Conservation (phyloP, 2,113 vertebrate species). For the Cariama cristata region DNA sequence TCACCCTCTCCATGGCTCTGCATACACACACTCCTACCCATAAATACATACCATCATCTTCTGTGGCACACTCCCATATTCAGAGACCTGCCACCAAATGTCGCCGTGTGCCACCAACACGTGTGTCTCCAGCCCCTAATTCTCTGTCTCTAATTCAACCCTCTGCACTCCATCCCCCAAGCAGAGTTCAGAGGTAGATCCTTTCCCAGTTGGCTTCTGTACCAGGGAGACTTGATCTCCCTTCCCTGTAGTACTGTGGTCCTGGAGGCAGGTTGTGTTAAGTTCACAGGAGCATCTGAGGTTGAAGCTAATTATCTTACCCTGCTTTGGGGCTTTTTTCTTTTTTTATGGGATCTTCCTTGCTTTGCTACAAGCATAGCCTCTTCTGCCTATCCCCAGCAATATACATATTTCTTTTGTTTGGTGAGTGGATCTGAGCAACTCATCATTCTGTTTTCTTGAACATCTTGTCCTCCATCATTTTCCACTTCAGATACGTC, state of each 20-base stretch:
- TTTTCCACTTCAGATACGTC: not conserved
- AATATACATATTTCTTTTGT: not conserved
- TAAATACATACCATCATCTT: not conserved
- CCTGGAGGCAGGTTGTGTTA: not conserved
- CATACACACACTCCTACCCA: not conserved
- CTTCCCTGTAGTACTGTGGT: not conserved
- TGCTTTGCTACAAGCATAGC: not conserved
- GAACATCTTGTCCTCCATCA: not conserved
- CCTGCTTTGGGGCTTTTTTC: not conserved
- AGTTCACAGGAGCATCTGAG: not conserved
- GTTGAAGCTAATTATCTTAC: not conserved
- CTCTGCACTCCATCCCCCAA: not conserved
- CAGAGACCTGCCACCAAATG: not conserved
- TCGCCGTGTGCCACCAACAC: accelerated
- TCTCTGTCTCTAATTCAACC: not conserved
- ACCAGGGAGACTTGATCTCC: not conserved
- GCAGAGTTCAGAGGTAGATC: not conserved
- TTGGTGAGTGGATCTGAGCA: not conserved
- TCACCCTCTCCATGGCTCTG: not conserved
- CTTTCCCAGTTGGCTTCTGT: not conserved
- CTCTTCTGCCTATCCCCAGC: not conserved
- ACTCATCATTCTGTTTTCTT: not conserved
- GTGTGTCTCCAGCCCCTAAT: not conserved
- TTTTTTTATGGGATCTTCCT: not conserved
- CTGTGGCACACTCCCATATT: not conserved